These are phyloP conservation scores for Tridacna gigas DNA, from an alignment of 2,888 invertebrate species.

Conservation along the genomic window DNA sequence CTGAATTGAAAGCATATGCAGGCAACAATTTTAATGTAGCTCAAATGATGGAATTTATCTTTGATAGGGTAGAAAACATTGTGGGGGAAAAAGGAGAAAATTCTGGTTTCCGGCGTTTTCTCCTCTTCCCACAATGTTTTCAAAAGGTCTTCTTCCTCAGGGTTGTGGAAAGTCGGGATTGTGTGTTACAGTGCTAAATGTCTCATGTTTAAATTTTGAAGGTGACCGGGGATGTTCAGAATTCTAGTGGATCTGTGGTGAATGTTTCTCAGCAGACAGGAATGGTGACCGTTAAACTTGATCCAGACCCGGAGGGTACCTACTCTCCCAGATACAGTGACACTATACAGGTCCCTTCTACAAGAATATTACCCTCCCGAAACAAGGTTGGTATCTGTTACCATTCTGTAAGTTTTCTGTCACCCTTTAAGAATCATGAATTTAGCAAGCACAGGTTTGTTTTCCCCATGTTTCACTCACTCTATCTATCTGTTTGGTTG, in stretches of 20 bases:
- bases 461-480: no score
- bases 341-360: constrained; percentile 80
- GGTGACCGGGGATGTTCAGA: constrained; percentile 80
- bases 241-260: constrained; percentile 78
- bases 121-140: neutral
- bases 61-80: no score
- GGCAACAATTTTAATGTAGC: no score
- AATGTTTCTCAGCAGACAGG: constrained; percentile 83
- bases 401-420: no score
- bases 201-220: constrained; percentile 41
- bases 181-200: neutral
- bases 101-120: neutral
- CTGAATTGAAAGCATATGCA: no score
- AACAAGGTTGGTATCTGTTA: constrained; percentile 72
- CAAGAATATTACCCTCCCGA: constrained; percentile 77
- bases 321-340: constrained; percentile 78
- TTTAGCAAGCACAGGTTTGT: no score
- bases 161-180: neutral
- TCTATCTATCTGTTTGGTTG: no score
- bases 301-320: constrained; percentile 68
- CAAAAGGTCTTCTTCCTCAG: neutral
- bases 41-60: no score
- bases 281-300: constrained; percentile 79
- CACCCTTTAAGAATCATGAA: no score
- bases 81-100: no score